A percentile compares a stretch with the other conserved stretches of the same genome.
These are phyloP conservation scores for Platalea minor DNA, from an alignment of 2,797 vertebrate genomes.

Conservation along the genomic window DNA sequence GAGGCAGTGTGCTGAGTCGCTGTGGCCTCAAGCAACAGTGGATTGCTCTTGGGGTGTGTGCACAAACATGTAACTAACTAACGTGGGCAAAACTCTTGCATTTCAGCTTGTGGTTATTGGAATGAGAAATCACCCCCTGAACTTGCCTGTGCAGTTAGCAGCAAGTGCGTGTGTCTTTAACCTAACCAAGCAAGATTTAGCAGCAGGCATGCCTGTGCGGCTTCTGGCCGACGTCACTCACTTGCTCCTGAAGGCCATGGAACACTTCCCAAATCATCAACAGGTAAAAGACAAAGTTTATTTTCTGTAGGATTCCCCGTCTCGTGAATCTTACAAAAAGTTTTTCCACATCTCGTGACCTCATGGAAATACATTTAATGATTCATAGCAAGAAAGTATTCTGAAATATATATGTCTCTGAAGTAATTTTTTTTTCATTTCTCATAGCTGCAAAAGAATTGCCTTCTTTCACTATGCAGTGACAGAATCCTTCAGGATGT, in stretches of 20 bases:
- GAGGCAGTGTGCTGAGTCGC: not conserved
- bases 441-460: constrained; percentile 94
- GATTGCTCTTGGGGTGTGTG: not conserved
- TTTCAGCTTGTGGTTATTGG: constrained; percentile 91
- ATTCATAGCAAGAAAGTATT: not conserved
- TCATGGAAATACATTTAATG: not conserved
- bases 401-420: not conserved
- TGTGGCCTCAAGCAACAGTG: not conserved
- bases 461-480: constrained; percentile 96
- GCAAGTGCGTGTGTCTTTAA: constrained; percentile 98
- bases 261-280: constrained; percentile 97
- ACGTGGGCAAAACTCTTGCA: not conserved
- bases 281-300: constrained; percentile 79
- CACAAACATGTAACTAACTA: not conserved
- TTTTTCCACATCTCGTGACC: not conserved
- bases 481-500: constrained; percentile 98
- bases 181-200: constrained; percentile 96
- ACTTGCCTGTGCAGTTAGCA: constrained; percentile 94
- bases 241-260: constrained; percentile 95
- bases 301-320: not conserved
- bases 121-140: constrained; percentile 97
- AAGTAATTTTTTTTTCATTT: constrained; percentile 1
- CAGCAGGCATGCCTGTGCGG: constrained; percentile 92
- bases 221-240: constrained; percentile 92
- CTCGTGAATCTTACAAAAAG: not conserved